Base-by-base conservation (phyloP, 2,113 vertebrate genomes). In the Acanthochromis polyacanthus region DNA sequence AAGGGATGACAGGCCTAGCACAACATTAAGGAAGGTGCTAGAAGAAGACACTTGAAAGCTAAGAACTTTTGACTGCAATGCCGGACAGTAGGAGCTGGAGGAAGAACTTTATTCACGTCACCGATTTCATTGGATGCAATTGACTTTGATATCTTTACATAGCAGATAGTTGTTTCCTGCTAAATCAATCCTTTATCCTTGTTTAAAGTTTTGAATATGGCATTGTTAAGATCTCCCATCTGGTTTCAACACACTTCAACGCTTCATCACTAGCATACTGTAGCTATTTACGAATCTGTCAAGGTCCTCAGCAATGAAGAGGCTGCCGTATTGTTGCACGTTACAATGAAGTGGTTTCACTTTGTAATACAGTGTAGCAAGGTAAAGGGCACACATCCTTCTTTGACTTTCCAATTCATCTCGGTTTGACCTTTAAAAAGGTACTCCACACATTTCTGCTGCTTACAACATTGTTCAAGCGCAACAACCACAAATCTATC, bases 391-490 rank as follows among this genome's bases (percentile, higher is more conserved):
- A 88, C 62, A 48, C 22, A 17, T 64, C 58, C 62, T 50, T 52
- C n/a, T 68, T 64, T 53, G 55, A 62, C 62, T 66, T 52, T 50
- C 55, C 40, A 68, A 61, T 80, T 84, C 66, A 65, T 89, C 80
- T 75, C 3, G 9, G 16, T 55, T n/a, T 87, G 84, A 91, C 87
- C 90, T 92, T 92, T 90, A 74, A 63, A 62, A 79, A 70, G 40
- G 78, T 20, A 40, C 8, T 45, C 11, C 43, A 22, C 62, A 45
- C 48, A 12, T 40, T 82, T 80, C 25, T 57, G 23, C 75, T 64
- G 67, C 75, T 88, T 88, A 75, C 56, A 78, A 60, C 43, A 22
- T 25, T 70, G 69, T 67, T 84, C 51, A 36, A 59, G 45, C 74
- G 66, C 83, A 80, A 70, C 63, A 58, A 48, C 2, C 65, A 48